Percentiles rank a stretch among this genome's conserved stretches.
Conservation (phyloP, 1,140 invertebrate genomes). For the Onthophagus taurus region DNA sequence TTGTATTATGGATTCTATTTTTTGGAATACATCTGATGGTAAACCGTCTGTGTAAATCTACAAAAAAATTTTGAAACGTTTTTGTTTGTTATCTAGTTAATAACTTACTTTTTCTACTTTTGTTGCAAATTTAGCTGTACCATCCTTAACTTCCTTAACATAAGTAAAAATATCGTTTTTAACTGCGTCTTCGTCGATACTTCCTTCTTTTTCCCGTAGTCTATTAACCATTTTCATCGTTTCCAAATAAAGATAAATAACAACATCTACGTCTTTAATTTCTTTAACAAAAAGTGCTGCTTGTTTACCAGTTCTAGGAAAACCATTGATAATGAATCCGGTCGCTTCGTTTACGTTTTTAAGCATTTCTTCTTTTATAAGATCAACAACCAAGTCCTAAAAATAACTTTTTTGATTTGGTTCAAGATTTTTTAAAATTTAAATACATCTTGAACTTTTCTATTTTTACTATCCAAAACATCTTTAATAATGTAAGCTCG, state of each 20-base stretch:
- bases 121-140: conserved; percentile 15
- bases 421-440: conserved; percentile 1
- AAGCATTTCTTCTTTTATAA: conserved; percentile 26
- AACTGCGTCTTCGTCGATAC: conserved; percentile 13
- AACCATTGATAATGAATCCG: conserved; percentile 23
- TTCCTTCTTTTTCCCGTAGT: conserved; percentile 12
- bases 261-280: conserved; percentile 19
- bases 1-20: conserved; percentile 18
- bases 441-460: conserved; percentile 17
- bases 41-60: conserved; percentile 15
- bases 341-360: conserved; percentile 9
- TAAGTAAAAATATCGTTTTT: conserved; percentile 18
- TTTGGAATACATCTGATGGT: conserved; percentile 14
- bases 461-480: conserved; percentile 26
- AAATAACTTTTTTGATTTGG: neutral
- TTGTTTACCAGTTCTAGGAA: conserved; percentile 23
- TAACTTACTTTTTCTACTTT: conserved; percentile 21
- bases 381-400: conserved; percentile 24
- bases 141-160: conserved; percentile 21
- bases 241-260: conserved; percentile 22
- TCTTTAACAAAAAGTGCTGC: conserved; percentile 25
- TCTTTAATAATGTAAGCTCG: conserved; percentile 38
- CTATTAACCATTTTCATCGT: conserved; percentile 16
- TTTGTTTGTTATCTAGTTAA: neutral
- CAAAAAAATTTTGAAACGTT: conserved; percentile 2